Evolutionary conservation across 2,888 invertebrate species (phyloP), one percentile per base, ranked within the genome.

Genomic region (Zhuqinia jingwanae): DNA sequence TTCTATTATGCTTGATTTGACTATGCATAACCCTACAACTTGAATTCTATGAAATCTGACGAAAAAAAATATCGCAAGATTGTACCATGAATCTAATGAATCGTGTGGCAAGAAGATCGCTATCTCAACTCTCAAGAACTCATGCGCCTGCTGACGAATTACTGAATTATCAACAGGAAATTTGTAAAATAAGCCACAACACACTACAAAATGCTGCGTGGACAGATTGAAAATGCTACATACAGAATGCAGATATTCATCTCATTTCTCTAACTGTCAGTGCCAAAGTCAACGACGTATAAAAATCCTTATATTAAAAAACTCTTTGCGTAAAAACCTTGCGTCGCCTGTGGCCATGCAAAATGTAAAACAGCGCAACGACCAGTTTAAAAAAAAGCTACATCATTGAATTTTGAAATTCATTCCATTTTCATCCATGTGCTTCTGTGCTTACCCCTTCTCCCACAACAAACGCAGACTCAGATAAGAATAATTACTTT

Each of bases 231-330:
- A 73, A 73, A 47, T 53, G 50, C 50, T 36, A 36, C 3, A 36
- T 36, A 36, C 36, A 36, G 36, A 6, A 8, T 53, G 73, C 27
- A 53, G 36, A 36, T 36, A n/a, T 36, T 36, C 27, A 25, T 30
- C 73, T 53, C 73, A 73, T 73, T 73, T 73, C 27, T 73, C 27
- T 30, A 53, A 73, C 53, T 73, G 73, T 73, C 73, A 73, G 27
- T 73, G 73, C 50, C 73, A 73, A 73, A 27, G 36, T 42, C 42
- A n/a, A 36, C 3, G 42, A 65, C 22, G 45, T 20, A 45, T 22
- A 13, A 68, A 68, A 42, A 15, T 15, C n/a, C 5, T 13, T 63
- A 1, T 13, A 63, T 13, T 3, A n/a, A 36, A 36, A 8, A 36
- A 36, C 8, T 45, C 2, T 42, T 10, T 15, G 25, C 6, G 17